Evolutionary conservation across 2,113 vertebrate genomes (phyloP).

Genomic region (Aspidoscelis tigris): DNA sequence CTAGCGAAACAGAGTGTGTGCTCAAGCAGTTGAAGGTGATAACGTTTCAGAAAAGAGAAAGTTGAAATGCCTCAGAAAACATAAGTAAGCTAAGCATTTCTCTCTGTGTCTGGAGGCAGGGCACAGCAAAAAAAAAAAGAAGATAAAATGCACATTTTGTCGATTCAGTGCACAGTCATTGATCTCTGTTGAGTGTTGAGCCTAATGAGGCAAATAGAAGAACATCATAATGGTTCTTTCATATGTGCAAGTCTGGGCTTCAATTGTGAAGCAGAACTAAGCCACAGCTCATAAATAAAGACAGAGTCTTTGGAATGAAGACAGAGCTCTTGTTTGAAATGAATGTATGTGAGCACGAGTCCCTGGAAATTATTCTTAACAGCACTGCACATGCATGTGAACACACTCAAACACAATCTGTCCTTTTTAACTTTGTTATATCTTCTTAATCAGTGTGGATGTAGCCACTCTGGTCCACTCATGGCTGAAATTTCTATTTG

Average conservation of each 20-base stretch:
- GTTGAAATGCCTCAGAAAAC: slow-evolving; percentile 68
- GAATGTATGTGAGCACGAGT: slow-evolving; percentile 29
- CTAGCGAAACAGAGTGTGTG: slow-evolving; percentile 61
- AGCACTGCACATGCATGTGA: background rate
- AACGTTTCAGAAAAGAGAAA: slow-evolving; percentile 69
- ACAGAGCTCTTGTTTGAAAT: slow-evolving; percentile 30
- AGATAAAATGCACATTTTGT: slow-evolving; percentile 67
- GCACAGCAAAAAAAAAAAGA: slow-evolving; percentile 22
- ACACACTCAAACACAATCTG: background rate
- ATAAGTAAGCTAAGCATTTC: slow-evolving; percentile 54
- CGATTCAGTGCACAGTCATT: slow-evolving; percentile 62
- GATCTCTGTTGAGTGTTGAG: slow-evolving; percentile 65
- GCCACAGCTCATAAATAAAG: slow-evolving; percentile 23
- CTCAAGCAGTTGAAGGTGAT: slow-evolving; percentile 61
- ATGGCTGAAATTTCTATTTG: background rate
- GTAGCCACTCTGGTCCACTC: background rate
- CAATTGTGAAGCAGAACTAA: slow-evolving; percentile 56
- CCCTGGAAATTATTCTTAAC: slow-evolving; percentile 30
- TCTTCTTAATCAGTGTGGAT: slow-evolving; percentile 10
- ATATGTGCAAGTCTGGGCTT: slow-evolving; percentile 36
- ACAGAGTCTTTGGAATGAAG: slow-evolving; percentile 31
- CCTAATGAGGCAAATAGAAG: slow-evolving; percentile 69
- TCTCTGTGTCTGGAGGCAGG: slow-evolving; percentile 48
- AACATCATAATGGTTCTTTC: slow-evolving; percentile 56
- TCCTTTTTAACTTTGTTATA: background rate